These are phyloP conservation scores for Pholis gunnellus DNA, from an alignment of 2,113 vertebrate genomes.

Conservation along the genomic window DNA sequence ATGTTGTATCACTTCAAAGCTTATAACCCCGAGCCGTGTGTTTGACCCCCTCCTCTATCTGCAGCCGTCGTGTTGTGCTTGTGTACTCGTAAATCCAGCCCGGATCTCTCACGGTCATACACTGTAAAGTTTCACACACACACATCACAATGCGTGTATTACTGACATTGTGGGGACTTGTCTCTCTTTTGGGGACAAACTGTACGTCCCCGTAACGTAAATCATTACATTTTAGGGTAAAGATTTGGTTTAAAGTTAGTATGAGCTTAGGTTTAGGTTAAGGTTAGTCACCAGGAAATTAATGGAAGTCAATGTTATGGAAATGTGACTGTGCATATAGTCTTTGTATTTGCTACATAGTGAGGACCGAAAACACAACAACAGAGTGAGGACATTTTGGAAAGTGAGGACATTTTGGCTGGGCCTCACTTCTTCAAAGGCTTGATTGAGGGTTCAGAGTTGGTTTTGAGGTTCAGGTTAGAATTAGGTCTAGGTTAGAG, in stretches of 20 bases:
- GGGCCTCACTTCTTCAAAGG: background rate
- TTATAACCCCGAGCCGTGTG: slow-evolving; percentile 46
- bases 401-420: background rate
- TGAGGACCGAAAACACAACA: background rate
- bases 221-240: background rate
- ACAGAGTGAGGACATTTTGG: too few relatives aligned
- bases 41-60: slow-evolving; percentile 34
- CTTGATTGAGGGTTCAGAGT: too few relatives aligned
- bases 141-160: background rate
- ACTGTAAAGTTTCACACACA: slow-evolving; percentile 15
- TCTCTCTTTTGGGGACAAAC: background rate
- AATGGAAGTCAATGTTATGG: background rate
- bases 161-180: background rate
- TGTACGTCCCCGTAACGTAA: background rate
- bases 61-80: slow-evolving; percentile 44
- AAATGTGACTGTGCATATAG: background rate
- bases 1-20: slow-evolving; percentile 50
- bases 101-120: slow-evolving; percentile 36
- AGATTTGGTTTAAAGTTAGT: background rate
- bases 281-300: background rate
- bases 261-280: background rate
- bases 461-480: too few relatives aligned
- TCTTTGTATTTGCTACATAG: background rate
- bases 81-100: slow-evolving; percentile 37
- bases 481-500: too few relatives aligned